Base-by-base conservation (phyloP, 2,888 invertebrate species). In the Pegoplata infirma region DNA sequence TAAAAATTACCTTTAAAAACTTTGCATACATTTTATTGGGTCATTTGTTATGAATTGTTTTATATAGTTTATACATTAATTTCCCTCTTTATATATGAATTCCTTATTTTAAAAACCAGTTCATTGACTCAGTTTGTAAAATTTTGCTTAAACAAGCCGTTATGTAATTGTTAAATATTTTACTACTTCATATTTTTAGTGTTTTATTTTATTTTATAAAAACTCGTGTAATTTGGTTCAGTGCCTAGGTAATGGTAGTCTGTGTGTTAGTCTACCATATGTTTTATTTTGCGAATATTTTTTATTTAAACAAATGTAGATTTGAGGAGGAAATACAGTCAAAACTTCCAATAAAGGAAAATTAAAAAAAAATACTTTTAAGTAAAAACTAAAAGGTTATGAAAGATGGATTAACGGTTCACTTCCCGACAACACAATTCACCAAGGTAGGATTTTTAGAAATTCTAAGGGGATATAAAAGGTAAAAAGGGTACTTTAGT, bases 81-180 rank as follows among this genome's bases (percentile, higher is more conserved):
- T 75, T 69, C 28, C 63, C 68, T 56, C 40, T 64, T 56, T 23
- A 10, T 32, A 46, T 71, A 7, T n/a, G 14, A 36, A 28, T 5
- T 6, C 8, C 28, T 28, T 28, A 28, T 28, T 6, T 28, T 28
- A 28, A 36, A 23, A 69, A 68, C 49, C 68, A 56, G 63, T 76
- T 76, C 49, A 69, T 49, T 55, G 75, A 51, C 68, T 76, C 17
- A 64, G 51, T 51, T 44, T 44, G 8, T 17, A n/a, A 32, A 40
- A 51, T 28, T 59, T 64, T 46, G n/a, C 51, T 46, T 17, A 46
- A 51, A 28, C n/a, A 55, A 56, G 5, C 3, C 17, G 14, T 61
- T 61, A 61, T 44, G 28, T n/a, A 61, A 71, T 36, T 32, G 16
- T 16, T 32, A 55, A 32, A 16, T 16, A 32, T 56, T 36, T 6